Percentiles rank a stretch among this genome's conserved stretches.
phyloP scores from a whole-genome alignment of 2,113 vertebrate species.

The Mionectes macconnelli region DNA sequence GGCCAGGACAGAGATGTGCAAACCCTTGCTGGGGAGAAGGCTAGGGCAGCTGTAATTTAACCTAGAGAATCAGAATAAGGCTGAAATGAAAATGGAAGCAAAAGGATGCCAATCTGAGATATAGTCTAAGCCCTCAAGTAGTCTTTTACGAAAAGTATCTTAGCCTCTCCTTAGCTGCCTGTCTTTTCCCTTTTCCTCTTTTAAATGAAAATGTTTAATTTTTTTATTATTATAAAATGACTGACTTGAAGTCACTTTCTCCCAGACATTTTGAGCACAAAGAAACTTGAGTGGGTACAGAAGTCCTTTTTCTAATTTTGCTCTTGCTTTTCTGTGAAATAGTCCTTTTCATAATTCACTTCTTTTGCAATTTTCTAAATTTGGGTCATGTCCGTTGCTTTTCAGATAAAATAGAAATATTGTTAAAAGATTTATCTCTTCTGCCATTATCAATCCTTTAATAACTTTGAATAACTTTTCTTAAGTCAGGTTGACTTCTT shows the following conservation, averaged over 20 bases:
- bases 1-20: neutral
- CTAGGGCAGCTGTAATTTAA: neutral
- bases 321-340: neutral
- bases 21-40: neutral
- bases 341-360: neutral
- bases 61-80: neutral
- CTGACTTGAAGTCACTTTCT: neutral
- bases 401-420: slow-evolving; percentile 31
- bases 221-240: neutral
- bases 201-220: neutral
- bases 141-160: neutral
- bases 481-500: neutral
- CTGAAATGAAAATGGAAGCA: neutral
- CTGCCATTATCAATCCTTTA: slow-evolving; percentile 5
- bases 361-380: slow-evolving; percentile 17
- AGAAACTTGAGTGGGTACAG: neutral
- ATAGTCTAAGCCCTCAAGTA: neutral
- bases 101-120: neutral
- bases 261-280: neutral
- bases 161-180: neutral
- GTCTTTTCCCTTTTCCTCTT: neutral
- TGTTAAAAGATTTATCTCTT: slow-evolving; percentile 38
- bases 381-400: slow-evolving; percentile 20
- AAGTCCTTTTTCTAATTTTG: neutral
- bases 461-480: slow-evolving; percentile 12